A percentile compares a stretch with the other conserved stretches of the same genome.
phyloP scores from a whole-genome alignment of 2,797 vertebrate species.

The Astyanax mexicanus region DNA sequence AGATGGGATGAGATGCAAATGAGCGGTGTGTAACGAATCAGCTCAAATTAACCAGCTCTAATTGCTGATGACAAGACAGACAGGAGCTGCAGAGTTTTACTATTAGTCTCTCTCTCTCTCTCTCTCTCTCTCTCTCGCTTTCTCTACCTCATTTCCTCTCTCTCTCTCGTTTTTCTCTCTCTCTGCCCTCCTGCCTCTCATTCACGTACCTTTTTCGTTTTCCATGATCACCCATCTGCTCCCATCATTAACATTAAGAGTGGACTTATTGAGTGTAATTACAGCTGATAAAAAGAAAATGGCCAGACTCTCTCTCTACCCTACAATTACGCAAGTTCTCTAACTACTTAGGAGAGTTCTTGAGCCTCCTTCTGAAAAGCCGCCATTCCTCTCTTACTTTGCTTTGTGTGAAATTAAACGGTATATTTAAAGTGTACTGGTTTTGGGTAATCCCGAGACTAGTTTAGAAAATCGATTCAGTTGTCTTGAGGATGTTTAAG shows the following conservation, averaged over 20 bases:
- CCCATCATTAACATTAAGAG: constrained; percentile 71
- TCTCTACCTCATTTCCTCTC: constrained; percentile 1
- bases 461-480: too few relatives aligned
- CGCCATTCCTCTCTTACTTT: background rate
- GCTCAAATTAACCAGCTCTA: constrained; percentile 42
- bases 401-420: background rate
- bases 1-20: constrained; percentile 43
- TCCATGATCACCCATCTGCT: constrained; percentile 68
- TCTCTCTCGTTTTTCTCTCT: constrained; percentile 11
- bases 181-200: background rate
- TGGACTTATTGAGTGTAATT: constrained; percentile 72
- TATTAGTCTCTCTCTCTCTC: constrained; percentile 8
- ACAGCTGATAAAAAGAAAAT: constrained; percentile 64
- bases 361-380: background rate
- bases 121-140: constrained; percentile 3
- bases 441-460: too few relatives aligned
- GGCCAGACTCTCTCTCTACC: background rate
- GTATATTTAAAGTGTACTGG: too few relatives aligned
- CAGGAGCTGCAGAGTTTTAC: constrained; percentile 19
- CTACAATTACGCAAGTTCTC: background rate
- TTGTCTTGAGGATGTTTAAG: too few relatives aligned
- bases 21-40: constrained; percentile 33
- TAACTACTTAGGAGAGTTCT: background rate
- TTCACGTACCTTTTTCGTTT: constrained; percentile 22
- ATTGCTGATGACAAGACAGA: constrained; percentile 40